Evolutionary conservation across 2,888 invertebrate genomes (phyloP).

Genomic region (Lasioglossum morio): DNA sequence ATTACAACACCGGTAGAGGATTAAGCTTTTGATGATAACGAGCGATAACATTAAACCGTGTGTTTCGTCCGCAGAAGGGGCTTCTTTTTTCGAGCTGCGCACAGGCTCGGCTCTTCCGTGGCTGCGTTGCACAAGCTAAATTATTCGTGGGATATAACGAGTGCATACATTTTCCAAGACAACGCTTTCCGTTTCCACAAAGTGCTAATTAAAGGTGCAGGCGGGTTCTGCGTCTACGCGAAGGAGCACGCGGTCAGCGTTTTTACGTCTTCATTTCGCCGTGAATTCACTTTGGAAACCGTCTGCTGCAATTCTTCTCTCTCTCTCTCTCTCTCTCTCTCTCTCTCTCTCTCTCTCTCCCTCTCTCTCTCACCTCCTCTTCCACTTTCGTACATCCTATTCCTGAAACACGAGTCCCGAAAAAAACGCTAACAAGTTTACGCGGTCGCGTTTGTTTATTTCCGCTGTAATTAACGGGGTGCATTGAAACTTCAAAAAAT

Average conservation of each 20-base stretch:
- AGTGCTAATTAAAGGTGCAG: conserved; percentile 51
- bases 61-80: not conserved
- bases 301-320: not conserved
- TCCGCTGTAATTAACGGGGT: conserved; percentile 11
- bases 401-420: not conserved
- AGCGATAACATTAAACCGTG: not conserved
- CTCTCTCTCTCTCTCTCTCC: not conserved
- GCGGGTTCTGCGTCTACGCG: not conserved
- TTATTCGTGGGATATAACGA: conserved; percentile 55
- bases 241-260: not conserved
- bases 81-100: not conserved
- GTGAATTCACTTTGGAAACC: conserved; percentile 37
- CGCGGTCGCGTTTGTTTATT: conserved; percentile 27
- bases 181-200: conserved; percentile 43
- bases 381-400: not conserved
- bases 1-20: conserved; percentile 10
- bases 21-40: conserved; percentile 9
- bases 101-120: not conserved
- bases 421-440: conserved; percentile 34
- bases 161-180: conserved; percentile 53
- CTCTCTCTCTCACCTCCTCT: not conserved
- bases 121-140: conserved; percentile 35
- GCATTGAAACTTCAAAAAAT: not conserved
- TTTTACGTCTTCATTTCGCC: conserved; percentile 44
- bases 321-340: not conserved